Conservation (phyloP, 2,888 invertebrate genomes). For the Cryptocephalus moraei region DNA sequence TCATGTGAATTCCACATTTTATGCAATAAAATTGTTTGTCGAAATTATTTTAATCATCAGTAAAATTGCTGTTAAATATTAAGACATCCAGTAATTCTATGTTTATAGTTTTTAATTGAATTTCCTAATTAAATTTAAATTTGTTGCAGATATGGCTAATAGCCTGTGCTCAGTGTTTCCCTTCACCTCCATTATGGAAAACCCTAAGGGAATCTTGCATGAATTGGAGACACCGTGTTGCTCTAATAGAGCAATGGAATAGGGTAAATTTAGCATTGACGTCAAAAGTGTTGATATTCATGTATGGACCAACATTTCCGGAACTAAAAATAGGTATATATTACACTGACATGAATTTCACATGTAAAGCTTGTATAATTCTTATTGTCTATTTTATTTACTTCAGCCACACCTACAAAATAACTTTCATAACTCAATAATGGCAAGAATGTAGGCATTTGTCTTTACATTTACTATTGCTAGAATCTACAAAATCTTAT, state of each 20-base stretch:
- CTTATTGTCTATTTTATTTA: constrained; percentile 2
- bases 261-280: constrained; percentile 85
- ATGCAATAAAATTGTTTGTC: not conserved
- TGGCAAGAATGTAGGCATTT: too few relatives aligned
- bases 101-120: not conserved
- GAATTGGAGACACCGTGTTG: constrained; percentile 89
- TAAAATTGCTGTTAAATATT: too few relatives aligned
- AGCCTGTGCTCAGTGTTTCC: constrained; percentile 74
- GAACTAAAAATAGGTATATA: constrained; percentile 62
- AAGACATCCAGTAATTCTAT: too few relatives aligned
- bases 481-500: too few relatives aligned
- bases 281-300: constrained; percentile 69
- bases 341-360: not conserved
- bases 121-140: not conserved
- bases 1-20: not conserved
- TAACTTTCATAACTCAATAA: too few relatives aligned
- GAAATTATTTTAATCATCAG: not conserved
- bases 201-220: constrained; percentile 86
- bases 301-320: constrained; percentile 81
- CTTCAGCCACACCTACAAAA: not conserved
- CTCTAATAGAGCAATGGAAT: constrained; percentile 91
- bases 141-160: constrained; percentile 53
- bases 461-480: too few relatives aligned
- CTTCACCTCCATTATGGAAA: constrained; percentile 92
- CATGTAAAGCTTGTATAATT: too few relatives aligned